phyloP scores from a whole-genome alignment of 2,113 vertebrate species.

The Bettongia penicillata region DNA sequence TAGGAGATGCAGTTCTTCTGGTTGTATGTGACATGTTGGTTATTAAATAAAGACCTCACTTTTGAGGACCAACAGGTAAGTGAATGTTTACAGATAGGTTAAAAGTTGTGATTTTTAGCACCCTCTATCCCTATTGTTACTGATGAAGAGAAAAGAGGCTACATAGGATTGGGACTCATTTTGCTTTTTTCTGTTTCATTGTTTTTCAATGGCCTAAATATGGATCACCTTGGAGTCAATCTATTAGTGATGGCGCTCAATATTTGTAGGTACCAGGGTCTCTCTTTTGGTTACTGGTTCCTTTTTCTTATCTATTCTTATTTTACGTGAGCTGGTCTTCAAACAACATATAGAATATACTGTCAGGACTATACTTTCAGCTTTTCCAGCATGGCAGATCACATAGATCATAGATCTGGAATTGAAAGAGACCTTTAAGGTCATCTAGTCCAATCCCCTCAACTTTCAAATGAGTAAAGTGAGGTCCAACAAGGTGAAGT shows the following conservation, averaged over 20 bases:
- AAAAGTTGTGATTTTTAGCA: not conserved
- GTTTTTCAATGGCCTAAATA: not conserved
- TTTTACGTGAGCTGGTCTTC: not conserved
- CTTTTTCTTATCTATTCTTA: not conserved
- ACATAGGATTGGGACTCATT: not conserved
- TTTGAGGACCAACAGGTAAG: too few relatives aligned
- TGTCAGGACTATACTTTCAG: not conserved
- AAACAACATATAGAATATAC: not conserved
- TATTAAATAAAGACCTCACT: too few relatives aligned
- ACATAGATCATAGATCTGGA: not conserved
- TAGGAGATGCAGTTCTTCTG: not conserved
- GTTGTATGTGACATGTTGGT: too few relatives aligned
- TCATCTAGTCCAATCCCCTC: not conserved
- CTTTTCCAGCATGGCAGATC: not conserved
- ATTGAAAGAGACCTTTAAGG: not conserved
- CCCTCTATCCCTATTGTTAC: not conserved
- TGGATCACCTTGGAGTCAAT: not conserved
- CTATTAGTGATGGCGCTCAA: not conserved
- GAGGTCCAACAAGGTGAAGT: not conserved
- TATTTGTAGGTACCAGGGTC: not conserved
- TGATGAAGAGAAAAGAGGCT: not conserved
- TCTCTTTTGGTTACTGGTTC: too few relatives aligned
- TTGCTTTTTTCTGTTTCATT: not conserved
- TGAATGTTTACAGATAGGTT: not conserved
- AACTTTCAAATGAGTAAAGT: not conserved